Evolutionary conservation across 2,113 vertebrate species (phyloP).

Genomic region (Clarias batrachus): DNA sequence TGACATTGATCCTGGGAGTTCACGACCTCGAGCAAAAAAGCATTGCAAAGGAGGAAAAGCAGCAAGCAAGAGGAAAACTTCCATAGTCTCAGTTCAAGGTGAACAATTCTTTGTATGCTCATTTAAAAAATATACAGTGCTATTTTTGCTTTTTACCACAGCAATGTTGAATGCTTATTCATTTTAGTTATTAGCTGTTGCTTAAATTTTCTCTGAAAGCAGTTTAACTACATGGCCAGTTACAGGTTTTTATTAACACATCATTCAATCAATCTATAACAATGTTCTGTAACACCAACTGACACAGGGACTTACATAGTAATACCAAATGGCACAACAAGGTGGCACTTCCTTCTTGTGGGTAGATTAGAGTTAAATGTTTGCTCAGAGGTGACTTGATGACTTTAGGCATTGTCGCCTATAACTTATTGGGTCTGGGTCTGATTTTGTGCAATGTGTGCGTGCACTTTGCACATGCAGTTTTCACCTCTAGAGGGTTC

Average conservation of each 20-base stretch:
- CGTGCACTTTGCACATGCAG: too few relatives aligned
- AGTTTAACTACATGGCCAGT: background rate
- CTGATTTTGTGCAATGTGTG: too few relatives aligned
- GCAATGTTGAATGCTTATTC: background rate
- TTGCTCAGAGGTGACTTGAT: too few relatives aligned
- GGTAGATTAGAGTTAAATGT: too few relatives aligned
- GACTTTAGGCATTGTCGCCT: too few relatives aligned
- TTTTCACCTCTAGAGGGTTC: too few relatives aligned
- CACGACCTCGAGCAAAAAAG: constrained; percentile 1
- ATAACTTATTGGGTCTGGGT: too few relatives aligned
- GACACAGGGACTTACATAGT: background rate
- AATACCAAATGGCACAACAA: too few relatives aligned
- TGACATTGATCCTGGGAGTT: background rate
- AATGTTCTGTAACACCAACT: background rate
- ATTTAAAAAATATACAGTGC: background rate
- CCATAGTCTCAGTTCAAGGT: background rate
- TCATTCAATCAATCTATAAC: background rate
- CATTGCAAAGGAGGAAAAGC: constrained; percentile 24
- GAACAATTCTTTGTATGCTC: constrained; percentile 1
- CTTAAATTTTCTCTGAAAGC: background rate
- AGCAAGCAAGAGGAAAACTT: constrained; percentile 9
- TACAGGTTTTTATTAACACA: background rate
- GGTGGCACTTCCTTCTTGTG: too few relatives aligned
- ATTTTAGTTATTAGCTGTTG: background rate
- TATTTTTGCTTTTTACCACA: background rate